phyloP scores from a whole-genome alignment of 1,140 invertebrate genomes.

The Hycleus cichorii region DNA sequence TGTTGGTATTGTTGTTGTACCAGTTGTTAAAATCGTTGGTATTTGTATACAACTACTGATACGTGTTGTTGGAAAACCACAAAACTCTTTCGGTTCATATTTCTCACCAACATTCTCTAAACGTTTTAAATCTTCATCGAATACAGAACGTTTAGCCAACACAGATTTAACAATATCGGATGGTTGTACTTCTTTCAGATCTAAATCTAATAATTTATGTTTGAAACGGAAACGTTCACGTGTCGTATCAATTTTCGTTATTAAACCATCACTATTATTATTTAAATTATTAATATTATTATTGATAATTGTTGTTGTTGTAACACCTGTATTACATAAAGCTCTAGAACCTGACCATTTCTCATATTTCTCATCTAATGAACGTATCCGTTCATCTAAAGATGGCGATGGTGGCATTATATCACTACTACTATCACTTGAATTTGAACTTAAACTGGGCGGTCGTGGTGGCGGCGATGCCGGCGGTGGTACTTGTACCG shows the following conservation, averaged over 20 bases:
- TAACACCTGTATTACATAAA: conserved; percentile 30
- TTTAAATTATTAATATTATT: no score
- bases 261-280: conserved; percentile 42
- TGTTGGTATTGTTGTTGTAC: not conserved
- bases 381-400: conserved; percentile 80
- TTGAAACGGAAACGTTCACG: conserved; percentile 49
- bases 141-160: conserved; percentile 84
- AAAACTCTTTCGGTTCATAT: conserved; percentile 67
- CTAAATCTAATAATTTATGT: conserved; percentile 54
- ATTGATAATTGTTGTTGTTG: no score
- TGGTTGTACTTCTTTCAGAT: conserved; percentile 69
- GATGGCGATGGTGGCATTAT: conserved; percentile 53
- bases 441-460: conserved; percentile 51
- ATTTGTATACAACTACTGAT: not conserved
- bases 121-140: conserved; percentile 91
- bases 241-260: conserved; percentile 49
- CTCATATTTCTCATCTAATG: conserved; percentile 87
- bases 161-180: conserved; percentile 91
- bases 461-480: conserved; percentile 53
- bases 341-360: conserved; percentile 71
- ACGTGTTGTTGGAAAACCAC: conserved; percentile 30
- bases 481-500: conserved; percentile 43
- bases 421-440: conserved; percentile 49
- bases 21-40: not conserved
- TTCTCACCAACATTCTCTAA: conserved; percentile 84